Percentiles rank a stretch among this genome's conserved stretches.
These are phyloP conservation scores for Rhinoraja longicauda DNA, from an alignment of 2,797 vertebrate species.

Conservation along the genomic window DNA sequence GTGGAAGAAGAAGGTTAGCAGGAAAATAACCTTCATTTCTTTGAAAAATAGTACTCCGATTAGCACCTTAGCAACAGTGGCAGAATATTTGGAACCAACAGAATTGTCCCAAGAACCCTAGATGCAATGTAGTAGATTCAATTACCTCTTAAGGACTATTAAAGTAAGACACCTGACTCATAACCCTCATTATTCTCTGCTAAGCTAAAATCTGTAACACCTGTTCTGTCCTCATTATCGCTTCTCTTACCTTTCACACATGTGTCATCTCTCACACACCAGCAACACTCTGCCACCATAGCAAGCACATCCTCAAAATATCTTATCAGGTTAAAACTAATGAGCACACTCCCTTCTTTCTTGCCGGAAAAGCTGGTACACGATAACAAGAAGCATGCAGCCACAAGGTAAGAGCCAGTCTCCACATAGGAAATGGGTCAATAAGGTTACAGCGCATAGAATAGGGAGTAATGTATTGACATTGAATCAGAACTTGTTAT, in stretches of 20 bases:
- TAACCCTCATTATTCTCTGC: neutral
- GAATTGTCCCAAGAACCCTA: neutral
- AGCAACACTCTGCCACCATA: neutral
- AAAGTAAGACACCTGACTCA: neutral
- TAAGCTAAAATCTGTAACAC: neutral
- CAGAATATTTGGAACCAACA: neutral
- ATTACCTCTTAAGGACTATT: neutral
- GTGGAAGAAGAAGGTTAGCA: neutral
- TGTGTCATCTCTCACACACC: conserved; percentile 19
- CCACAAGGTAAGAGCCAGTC: neutral
- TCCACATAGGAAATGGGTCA: too few species aligned
- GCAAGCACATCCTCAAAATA: neutral
- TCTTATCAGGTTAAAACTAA: conserved; percentile 24
- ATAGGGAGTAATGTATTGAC: too few species aligned
- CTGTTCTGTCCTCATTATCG: conserved; percentile 30
- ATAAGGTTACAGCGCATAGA: too few species aligned
- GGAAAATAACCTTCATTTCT: neutral
- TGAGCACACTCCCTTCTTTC: neutral
- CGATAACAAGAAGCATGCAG: neutral
- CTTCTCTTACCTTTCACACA: conserved; percentile 27
- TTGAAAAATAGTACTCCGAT: neutral
- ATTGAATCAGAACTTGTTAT: too few species aligned
- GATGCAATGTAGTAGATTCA: neutral
- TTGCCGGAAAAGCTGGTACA: neutral
- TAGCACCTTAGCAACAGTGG: neutral